A percentile compares a stretch with the other conserved stretches of the same genome.
phyloP scores from a whole-genome alignment of 2,888 invertebrate genomes.

The Chaetogeoica ovagalla region DNA sequence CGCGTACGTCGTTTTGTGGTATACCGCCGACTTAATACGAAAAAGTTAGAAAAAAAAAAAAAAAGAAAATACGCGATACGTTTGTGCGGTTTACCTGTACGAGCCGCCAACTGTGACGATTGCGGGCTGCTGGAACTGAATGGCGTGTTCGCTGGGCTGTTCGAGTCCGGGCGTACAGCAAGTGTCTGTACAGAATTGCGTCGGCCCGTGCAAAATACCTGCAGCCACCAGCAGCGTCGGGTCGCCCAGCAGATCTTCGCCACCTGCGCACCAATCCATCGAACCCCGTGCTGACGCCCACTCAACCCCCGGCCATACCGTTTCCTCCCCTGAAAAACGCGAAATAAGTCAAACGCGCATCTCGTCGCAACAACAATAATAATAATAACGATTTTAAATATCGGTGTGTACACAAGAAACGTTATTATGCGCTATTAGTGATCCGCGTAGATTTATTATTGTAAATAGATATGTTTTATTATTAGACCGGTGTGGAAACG shows the following conservation, averaged over 20 bases:
- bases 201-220: conserved; percentile 48
- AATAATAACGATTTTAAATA: too few relatives aligned
- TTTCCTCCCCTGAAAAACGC: conserved; percentile 42
- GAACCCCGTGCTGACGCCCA: conserved; percentile 49
- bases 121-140: conserved; percentile 45
- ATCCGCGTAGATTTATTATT: too few relatives aligned
- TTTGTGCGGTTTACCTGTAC: conserved; percentile 26
- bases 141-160: conserved; percentile 38
- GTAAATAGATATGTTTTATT: too few relatives aligned
- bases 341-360: background rate
- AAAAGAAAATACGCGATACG: too few relatives aligned
- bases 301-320: conserved; percentile 53
- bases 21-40: too few relatives aligned
- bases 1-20: too few relatives aligned
- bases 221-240: conserved; percentile 51
- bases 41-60: too few relatives aligned
- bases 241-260: conserved; percentile 50
- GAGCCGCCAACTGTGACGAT: conserved; percentile 43
- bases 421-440: too few relatives aligned
- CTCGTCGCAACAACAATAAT: too few relatives aligned
- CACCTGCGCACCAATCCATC: conserved; percentile 53
- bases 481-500: too few relatives aligned
- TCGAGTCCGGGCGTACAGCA: conserved; percentile 51
- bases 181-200: conserved; percentile 52
- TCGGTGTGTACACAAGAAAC: too few relatives aligned